These are phyloP conservation scores for Drusus annulatus DNA, from an alignment of 1,140 invertebrate species.

Conservation along the genomic window DNA sequence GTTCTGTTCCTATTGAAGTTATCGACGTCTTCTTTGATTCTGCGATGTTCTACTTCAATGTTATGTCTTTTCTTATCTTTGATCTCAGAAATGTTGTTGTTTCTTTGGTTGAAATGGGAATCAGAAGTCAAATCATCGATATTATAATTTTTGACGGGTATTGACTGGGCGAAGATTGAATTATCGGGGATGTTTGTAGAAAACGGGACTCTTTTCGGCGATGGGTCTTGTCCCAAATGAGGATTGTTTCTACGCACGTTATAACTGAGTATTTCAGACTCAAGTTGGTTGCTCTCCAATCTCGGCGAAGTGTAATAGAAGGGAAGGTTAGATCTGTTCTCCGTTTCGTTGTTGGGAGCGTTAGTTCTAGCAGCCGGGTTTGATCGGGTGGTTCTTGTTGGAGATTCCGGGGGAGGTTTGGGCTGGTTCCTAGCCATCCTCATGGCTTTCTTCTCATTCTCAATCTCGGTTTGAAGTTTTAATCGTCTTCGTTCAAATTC, in stretches of 20 bases:
- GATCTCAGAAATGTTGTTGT: conserved; percentile 11
- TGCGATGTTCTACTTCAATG: conserved; percentile 6
- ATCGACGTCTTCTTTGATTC: conserved; percentile 17
- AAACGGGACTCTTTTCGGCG: conserved; percentile 58
- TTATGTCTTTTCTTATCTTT: conserved; percentile 17
- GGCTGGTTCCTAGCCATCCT: conserved; percentile 42
- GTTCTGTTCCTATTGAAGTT: conserved; percentile 24
- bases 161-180: conserved; percentile 62
- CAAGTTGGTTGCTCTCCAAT: conserved; percentile 43
- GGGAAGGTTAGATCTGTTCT: conserved; percentile 57
- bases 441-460: conserved; percentile 64
- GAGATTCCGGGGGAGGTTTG: not conserved
- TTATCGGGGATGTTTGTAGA: conserved; percentile 65
- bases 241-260: conserved; percentile 53
- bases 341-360: conserved; percentile 60
- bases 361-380: conserved; percentile 21
- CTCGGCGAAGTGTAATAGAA: conserved; percentile 57
- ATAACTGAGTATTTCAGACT: conserved; percentile 50
- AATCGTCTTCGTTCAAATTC: conserved; percentile 68
- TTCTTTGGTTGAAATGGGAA: conserved; percentile 17
- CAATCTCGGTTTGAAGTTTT: conserved; percentile 68
- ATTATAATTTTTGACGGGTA: conserved; percentile 54
- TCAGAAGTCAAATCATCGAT: not conserved
- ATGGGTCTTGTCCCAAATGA: conserved; percentile 52
- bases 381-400: conserved; percentile 30